Evolutionary conservation across 1,140 invertebrate species (phyloP), one percentile per base, ranked within the genome.

Genomic region (Daktulosphaira vitifoliae): DNA sequence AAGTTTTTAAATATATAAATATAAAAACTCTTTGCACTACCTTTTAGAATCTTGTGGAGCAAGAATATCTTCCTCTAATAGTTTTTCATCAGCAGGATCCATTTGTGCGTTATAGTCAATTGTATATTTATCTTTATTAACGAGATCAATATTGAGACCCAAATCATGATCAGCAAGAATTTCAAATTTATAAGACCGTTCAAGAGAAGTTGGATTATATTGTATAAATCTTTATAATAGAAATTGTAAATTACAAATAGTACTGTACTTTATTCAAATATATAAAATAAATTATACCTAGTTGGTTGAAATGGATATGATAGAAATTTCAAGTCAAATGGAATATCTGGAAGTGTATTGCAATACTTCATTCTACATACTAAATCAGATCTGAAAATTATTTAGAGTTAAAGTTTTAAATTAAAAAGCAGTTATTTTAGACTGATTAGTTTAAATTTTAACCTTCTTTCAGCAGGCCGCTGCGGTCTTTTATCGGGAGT

Each of bases 301-400:
- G 89, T 89, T 4, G 87, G 84, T 68, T 94, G 90, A 78, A 99
- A 98, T 0, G 96, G 95, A 78, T 97, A 98, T 39, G 89, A 87
- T 62, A 98, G 89, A 71, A 98, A 98, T 74, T 99, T 98, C 16
- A 95, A 85, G 76, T 98, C 96, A 76, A 98, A 99, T 2, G 96
- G 96, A 74, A 98, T 94, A 76, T 98, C 95, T 3, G 96, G 96
- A 37, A 98, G 76, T 13, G 88, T 94, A 72, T 99, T 99, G 73
- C 88, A 90, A 75, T 94, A 98, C 79, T 96, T 96, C 0, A 97
- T 89, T 71, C 90, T 82, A 71, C 89, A 92, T 68, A 97, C 86
- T 42, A 96, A 77, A 69, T 95, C 91, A 6, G 90, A 91, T 73
- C 90, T 93, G 74, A 67, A 79, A 81, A 69, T 8, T 7, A 44